These are phyloP conservation scores for Chamaea fasciata DNA, from an alignment of 2,113 vertebrate species.

Conservation along the genomic window DNA sequence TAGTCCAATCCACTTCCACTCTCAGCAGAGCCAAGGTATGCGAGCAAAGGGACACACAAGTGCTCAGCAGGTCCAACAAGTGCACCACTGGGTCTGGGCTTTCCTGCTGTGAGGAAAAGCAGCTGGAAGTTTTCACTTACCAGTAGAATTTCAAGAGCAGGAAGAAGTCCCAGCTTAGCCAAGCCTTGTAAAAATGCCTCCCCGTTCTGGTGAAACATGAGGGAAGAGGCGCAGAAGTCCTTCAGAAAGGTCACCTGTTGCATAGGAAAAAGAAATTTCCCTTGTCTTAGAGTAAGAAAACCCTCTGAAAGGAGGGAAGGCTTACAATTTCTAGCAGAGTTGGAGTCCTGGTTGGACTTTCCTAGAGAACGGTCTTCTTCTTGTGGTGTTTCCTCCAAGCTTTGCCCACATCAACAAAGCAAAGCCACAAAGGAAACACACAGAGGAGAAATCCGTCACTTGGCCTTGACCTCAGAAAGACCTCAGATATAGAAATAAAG, in stretches of 20 bases:
- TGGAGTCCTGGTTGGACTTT: not conserved
- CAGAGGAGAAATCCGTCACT: not conserved
- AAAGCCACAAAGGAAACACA: not conserved
- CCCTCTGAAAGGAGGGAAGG: not conserved
- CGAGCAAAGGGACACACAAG: not conserved
- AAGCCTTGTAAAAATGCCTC: constrained; percentile 95
- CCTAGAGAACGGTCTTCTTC: not conserved
- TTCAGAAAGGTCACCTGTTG: constrained; percentile 94
- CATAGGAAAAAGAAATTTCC: not conserved
- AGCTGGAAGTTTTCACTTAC: constrained; percentile 63
- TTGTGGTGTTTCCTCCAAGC: not conserved
- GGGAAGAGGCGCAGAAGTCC: constrained; percentile 95
- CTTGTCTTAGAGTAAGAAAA: not conserved
- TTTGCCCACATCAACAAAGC: not conserved
- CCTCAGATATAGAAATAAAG: not conserved
- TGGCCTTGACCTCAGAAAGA: not conserved
- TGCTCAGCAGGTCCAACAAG: not conserved
- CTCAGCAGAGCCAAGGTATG: not conserved
- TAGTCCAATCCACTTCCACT: not conserved
- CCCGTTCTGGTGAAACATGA: constrained; percentile 91
- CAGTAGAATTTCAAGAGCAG: constrained; percentile 95
- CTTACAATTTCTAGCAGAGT: too few species aligned
- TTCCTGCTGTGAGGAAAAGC: not conserved
- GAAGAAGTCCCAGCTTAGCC: constrained; percentile 92
- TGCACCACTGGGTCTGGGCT: not conserved